A percentile compares a stretch with the other conserved stretches of the same genome.
phyloP scores from a whole-genome alignment of 2,797 vertebrate genomes.

The Buceros bicornis region DNA sequence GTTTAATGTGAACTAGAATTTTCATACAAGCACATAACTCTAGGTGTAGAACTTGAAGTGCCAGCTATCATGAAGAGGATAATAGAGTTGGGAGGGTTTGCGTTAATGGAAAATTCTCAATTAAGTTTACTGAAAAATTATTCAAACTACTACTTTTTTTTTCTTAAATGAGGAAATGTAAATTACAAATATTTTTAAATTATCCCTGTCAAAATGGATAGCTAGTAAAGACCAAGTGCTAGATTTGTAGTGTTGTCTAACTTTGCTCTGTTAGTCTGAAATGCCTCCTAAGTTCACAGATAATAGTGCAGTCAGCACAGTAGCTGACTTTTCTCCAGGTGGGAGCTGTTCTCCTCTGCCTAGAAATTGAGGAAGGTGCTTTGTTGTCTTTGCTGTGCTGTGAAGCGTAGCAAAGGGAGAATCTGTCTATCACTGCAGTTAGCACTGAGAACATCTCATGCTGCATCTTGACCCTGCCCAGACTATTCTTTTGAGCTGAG shows the following conservation, averaged over 20 bases:
- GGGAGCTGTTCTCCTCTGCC: background rate
- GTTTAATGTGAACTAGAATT: background rate
- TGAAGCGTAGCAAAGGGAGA: background rate
- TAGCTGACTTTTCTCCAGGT: background rate
- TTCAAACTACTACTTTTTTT: background rate
- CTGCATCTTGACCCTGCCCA: background rate
- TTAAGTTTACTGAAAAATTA: background rate
- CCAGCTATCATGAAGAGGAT: background rate
- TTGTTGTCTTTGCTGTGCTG: background rate
- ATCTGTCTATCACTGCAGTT: background rate
- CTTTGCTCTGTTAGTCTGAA: background rate
- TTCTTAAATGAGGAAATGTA: background rate
- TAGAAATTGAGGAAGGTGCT: background rate
- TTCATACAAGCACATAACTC: background rate
- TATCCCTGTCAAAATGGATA: background rate
- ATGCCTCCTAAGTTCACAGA: background rate
- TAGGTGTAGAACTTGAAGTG: background rate
- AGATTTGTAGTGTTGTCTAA: background rate
- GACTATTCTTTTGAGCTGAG: background rate
- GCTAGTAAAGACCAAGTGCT: background rate
- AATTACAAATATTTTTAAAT: slow-evolving; percentile 35
- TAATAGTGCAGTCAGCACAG: background rate
- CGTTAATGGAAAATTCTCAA: background rate
- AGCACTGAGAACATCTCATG: background rate
- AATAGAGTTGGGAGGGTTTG: background rate